Base-by-base conservation (phyloP, 2,888 invertebrate genomes). In the Gymnocheta viridis region DNA sequence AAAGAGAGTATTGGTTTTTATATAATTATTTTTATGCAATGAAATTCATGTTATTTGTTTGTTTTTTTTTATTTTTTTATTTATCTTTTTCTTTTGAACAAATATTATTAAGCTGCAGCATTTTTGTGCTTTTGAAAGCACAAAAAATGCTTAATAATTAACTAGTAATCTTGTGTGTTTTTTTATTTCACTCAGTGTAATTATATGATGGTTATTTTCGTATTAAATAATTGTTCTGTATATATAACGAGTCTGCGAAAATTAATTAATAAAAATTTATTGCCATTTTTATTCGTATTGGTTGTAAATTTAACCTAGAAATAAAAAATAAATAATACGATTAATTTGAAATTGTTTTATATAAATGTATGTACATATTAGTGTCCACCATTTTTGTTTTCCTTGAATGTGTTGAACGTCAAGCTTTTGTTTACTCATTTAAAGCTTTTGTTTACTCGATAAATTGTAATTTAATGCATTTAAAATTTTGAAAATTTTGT, bases 121-220 rank as follows among this genome's bases (percentile, higher is more conserved):
- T 84, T 84, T 84, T 82, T 82, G 84, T 77, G 73, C 81, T 62
- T 69, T 80, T 62, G 27, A 41, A 62, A 82, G 84, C 84, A 77
- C 84, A 82, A 81, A 81, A 84, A 77, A 73, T 84, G 84, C 84
- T 73, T 78, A 64, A 82, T 77, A 78, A 82, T 82, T 84, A 82
- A 82, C 81, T 81, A 67, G 78, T 77, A 69, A 73, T 35, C 29
- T 58, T 51, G 47, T 24, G 4, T 60, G n/a, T 78, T 14, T 47
- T 56, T 51, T 44, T 60, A 12, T 22, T 66, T 66, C 54, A 38
- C 19, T 49, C 41, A 24, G 44, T 70, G 72, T 64, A 79, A 56
- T 56, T 72, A 44, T 54, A 64, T 44, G 35, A 24, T 58, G 56
- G 9, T 56, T 17, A 6, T 24, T 32, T 54, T 67, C 19, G 12